Conservation (phyloP, 1,140 invertebrate species). For the Macrocentrus cingulum region DNA sequence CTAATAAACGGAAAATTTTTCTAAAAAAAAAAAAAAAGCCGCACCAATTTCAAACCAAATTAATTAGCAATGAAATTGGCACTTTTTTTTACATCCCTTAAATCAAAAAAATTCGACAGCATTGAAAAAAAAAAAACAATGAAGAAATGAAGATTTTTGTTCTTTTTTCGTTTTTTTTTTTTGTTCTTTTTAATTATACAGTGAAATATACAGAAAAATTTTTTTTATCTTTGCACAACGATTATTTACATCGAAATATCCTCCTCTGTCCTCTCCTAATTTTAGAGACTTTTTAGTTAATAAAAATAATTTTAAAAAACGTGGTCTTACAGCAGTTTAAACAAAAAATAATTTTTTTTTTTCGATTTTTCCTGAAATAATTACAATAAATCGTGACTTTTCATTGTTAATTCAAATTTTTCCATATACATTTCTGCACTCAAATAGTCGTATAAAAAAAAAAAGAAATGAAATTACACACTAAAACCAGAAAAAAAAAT, state of each 20-base stretch:
- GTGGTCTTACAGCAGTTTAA: no score
- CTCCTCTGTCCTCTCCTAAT: slow-evolving; percentile 3
- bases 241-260: slow-evolving; percentile 29
- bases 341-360: no score
- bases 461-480: no score
- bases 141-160: neutral
- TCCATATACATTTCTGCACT: no score
- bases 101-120: neutral
- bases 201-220: slow-evolving; percentile 21
- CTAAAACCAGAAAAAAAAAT: no score
- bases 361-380: no score
- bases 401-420: no score
- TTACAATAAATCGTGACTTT: no score
- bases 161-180: no score
- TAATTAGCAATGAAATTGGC: neutral
- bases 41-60: neutral
- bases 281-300: neutral
- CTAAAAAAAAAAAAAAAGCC: neutral
- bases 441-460: no score
- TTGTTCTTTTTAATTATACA: slow-evolving; percentile 5
- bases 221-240: slow-evolving; percentile 14
- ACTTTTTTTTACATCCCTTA: neutral
- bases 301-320: slow-evolving; percentile 21
- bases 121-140: neutral
- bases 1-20: neutral